A percentile compares a stretch with the other conserved stretches of the same genome.
phyloP scores from a whole-genome alignment of 2,797 vertebrate genomes.

The Petrocephalus schoutedeni region DNA sequence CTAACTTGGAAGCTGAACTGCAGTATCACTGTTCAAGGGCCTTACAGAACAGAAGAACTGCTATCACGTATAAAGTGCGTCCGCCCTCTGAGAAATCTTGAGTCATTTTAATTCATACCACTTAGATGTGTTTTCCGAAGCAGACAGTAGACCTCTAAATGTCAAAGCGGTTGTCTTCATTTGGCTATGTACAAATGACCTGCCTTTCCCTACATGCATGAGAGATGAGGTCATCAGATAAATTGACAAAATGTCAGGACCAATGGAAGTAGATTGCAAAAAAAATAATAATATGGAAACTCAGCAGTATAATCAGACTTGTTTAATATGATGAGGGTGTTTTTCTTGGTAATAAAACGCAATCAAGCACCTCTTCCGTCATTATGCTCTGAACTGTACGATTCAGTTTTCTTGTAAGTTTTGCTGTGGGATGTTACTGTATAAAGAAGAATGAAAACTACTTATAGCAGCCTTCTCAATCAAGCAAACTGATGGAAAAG shows the following conservation, averaged over 20 bases:
- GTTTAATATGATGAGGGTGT: background rate
- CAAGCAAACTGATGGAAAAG: background rate
- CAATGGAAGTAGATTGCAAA: constrained; percentile 5
- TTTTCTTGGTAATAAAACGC: constrained; percentile 16
- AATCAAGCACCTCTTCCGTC: background rate
- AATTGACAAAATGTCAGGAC: background rate
- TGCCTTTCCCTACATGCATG: background rate
- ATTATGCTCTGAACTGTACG: background rate
- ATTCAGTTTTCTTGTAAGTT: constrained; percentile 1
- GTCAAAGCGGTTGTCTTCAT: background rate
- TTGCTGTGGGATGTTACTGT: constrained; percentile 1
- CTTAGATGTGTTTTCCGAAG: background rate
- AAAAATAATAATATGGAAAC: background rate
- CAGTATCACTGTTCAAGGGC: background rate
- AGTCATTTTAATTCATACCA: background rate
- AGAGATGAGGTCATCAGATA: constrained; percentile 11
- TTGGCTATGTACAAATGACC: constrained; percentile 4
- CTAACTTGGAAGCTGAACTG: background rate
- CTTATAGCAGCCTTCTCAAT: background rate
- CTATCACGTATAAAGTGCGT: background rate
- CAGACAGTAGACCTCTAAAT: background rate
- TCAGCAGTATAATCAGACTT: constrained; percentile 3
- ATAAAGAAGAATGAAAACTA: background rate
- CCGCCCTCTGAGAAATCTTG: background rate
- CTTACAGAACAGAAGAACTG: background rate